Base-by-base conservation (phyloP, 2,888 invertebrate species). In the Erebia palarica region DNA sequence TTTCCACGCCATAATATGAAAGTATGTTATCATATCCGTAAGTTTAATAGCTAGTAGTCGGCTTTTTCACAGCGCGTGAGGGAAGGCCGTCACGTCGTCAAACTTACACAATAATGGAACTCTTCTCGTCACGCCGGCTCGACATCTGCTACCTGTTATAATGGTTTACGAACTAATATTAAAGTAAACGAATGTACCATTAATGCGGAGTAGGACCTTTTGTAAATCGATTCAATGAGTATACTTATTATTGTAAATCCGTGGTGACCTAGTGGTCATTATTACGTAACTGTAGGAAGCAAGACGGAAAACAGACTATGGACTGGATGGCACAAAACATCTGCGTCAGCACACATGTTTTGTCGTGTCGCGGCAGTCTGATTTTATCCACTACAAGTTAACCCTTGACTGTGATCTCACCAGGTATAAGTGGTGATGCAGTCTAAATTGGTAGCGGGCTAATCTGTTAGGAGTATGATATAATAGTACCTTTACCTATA, bases 61-160 rank as follows among this genome's bases (percentile, higher is more conserved):
- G 53, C 18, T 73, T 72, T 21, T 73, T 60, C 58, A 8, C 44
- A 64, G 59, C 64, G 69, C 76, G 77, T 78, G 74, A 79, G 77
- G 69, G 76, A 75, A 72, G 71, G 75, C 74, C 76, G 79, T 78
- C 83, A 81, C 82, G 79, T 80, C 79, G 79, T 81, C 82, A 85
- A 90, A 90, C 85, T 90, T 89, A 80, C 82, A 83, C 84, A 90
- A 90, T 90, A 90, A 84, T 82, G 81, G 76, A 79, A 80, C 78
- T 77, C 78, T 77, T 78, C 78, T 76, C 77, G 79, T 80, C 82
- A 81, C 80, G 81, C 51, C 49, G n/a, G 72, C 73, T 72, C 76
- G 73, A 75, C 81, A 81, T 76, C 77, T 78, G 78, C 69, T 73
- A 75, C 75, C 76, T 76, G 73, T 55, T 65, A 74, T 72, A 69